phyloP scores from a whole-genome alignment of 1,140 invertebrate genomes.

The Micrasema longulum region DNA sequence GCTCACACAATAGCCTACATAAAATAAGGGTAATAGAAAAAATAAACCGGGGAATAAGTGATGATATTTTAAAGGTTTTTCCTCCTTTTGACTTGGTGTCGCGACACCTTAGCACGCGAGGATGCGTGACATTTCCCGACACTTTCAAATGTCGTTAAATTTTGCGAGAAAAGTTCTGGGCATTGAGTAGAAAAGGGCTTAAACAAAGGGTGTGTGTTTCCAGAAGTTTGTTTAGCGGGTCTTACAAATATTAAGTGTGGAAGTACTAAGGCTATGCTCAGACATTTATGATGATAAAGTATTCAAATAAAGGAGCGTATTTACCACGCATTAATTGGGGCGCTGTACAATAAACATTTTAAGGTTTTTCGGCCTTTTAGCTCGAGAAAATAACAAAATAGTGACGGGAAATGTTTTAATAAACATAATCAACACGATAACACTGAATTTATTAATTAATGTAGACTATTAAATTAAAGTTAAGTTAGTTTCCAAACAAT shows the following conservation, averaged over 20 bases:
- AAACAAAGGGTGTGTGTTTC: conserved; percentile 24
- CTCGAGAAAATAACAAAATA: no score
- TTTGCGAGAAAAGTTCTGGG: conserved; percentile 13
- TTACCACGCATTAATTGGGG: no score
- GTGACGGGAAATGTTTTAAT: no score
- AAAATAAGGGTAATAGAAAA: not conserved
- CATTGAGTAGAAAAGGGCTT: no score
- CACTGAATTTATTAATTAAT: no score
- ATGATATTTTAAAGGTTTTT: conserved; percentile 11
- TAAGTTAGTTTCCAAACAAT: no score
- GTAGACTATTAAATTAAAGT: no score
- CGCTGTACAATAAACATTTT: not conserved
- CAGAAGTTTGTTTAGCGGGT: not conserved
- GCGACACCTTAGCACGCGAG: not conserved
- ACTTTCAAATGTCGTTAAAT: conserved; percentile 35
- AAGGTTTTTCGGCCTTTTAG: not conserved
- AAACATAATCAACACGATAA: no score
- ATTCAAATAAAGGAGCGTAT: no score
- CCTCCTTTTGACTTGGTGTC: not conserved
- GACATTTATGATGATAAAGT: no score
- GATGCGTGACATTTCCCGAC: conserved; percentile 26
- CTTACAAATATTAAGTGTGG: not conserved
- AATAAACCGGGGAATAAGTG: not conserved
- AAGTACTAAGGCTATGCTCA: no score
- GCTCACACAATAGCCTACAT: not conserved